These are phyloP conservation scores for Lycodopsis pacificus DNA, from an alignment of 2,797 vertebrate genomes.

Conservation along the genomic window DNA sequence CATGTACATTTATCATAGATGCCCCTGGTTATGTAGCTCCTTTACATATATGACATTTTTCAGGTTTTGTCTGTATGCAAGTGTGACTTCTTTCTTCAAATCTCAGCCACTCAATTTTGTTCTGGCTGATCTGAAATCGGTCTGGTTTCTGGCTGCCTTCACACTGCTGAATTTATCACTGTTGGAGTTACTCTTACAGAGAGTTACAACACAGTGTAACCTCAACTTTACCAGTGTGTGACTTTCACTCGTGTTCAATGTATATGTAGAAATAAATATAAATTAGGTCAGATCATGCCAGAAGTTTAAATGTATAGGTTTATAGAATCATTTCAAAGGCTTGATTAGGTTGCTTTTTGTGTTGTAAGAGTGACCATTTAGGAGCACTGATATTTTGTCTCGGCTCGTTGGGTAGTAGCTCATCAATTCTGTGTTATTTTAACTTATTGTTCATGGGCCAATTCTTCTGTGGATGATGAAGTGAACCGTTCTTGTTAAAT, in stretches of 20 bases:
- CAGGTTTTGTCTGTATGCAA: background rate
- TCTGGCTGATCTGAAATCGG: background rate
- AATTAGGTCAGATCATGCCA: background rate
- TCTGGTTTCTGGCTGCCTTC: constrained; percentile 4
- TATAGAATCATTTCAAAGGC: background rate
- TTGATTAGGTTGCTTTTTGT: background rate
- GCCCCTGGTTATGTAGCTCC: background rate
- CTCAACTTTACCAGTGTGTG: no score
- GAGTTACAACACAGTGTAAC: no score
- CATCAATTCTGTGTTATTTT: constrained; percentile 2
- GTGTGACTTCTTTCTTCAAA: background rate
- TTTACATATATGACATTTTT: background rate
- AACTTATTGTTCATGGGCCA: background rate
- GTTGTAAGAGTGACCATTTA: background rate
- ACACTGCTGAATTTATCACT: background rate
- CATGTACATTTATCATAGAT: background rate
- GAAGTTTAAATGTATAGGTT: background rate
- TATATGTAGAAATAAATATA: no score
- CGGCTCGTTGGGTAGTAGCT: background rate
- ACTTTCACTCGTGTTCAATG: no score
- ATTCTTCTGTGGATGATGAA: background rate
- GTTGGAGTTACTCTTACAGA: no score
- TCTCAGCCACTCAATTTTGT: background rate
- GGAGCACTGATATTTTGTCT: background rate
- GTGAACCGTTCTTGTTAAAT: background rate